Evolutionary conservation across 1,140 invertebrate species (phyloP).

Genomic region (Drosophila tropicalis): DNA sequence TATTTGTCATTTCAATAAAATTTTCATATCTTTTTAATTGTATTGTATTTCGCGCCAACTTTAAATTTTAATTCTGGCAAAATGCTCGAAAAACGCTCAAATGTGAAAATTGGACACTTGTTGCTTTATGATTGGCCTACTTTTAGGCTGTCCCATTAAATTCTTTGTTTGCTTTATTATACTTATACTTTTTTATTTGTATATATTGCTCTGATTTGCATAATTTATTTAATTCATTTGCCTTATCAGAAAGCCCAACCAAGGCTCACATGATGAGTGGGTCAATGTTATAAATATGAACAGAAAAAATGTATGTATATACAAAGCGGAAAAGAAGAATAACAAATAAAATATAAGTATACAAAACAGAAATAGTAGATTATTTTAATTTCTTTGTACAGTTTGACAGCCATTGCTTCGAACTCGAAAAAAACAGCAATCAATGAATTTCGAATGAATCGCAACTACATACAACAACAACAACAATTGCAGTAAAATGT

Average conservation of each 20-base stretch:
- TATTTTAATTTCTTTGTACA: background rate
- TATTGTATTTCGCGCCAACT: background rate
- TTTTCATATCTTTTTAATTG: too few relatives aligned
- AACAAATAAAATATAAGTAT: background rate
- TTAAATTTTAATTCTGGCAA: background rate
- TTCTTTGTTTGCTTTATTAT: background rate
- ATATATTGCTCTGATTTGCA: constrained; percentile 23
- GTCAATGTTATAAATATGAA: constrained; percentile 55
- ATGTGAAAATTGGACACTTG: background rate
- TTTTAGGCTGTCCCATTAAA: constrained; percentile 39
- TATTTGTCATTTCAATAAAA: too few relatives aligned
- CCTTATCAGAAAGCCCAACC: constrained; percentile 30
- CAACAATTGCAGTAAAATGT: constrained; percentile 65
- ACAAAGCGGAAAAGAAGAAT: constrained; percentile 42
- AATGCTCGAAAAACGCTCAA: background rate
- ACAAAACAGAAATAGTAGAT: constrained; percentile 31
- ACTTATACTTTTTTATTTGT: constrained; percentile 20
- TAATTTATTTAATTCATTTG: background rate
- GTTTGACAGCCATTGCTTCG: constrained; percentile 32
- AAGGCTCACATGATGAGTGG: constrained; percentile 45
- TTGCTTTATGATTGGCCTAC: constrained; percentile 31
- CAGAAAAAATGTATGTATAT: background rate
- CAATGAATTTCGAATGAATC: constrained; percentile 57
- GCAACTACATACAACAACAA: constrained; percentile 47
- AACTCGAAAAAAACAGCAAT: constrained; percentile 39